phyloP scores from a whole-genome alignment of 2,797 vertebrate species.

The Pseudocheirus occidentalis region DNA sequence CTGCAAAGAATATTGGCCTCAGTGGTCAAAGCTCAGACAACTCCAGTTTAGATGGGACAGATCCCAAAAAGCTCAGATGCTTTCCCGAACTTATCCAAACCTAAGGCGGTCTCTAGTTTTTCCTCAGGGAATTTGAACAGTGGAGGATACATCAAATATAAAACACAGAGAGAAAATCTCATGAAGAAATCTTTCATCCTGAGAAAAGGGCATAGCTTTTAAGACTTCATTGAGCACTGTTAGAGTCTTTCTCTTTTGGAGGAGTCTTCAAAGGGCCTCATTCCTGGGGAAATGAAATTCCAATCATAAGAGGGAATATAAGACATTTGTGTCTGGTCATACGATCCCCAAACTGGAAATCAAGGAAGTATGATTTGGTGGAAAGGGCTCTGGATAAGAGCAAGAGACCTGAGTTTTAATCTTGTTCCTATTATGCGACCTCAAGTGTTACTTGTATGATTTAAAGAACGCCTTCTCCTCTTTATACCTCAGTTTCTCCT shows the following conservation, averaged over 20 bases:
- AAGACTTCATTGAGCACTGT: conserved; percentile 55
- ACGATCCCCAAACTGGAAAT: background rate
- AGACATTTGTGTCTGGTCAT: background rate
- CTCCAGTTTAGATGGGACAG: conserved; percentile 80
- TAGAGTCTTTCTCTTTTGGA: conserved; percentile 45
- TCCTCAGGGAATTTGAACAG: conserved; percentile 76
- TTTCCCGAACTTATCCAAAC: conserved; percentile 76
- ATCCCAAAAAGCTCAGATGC: conserved; percentile 79
- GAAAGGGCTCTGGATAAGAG: background rate
- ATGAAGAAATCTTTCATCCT: conserved; percentile 61
- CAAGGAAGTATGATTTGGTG: background rate
- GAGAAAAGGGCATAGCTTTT: conserved; percentile 42
- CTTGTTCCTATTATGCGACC: background rate
- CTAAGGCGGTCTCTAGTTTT: conserved; percentile 78
- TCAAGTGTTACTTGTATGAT: background rate
- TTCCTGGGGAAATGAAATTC: conserved; percentile 52
- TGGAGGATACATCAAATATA: conserved; percentile 73
- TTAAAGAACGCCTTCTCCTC: background rate
- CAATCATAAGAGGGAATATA: conserved; percentile 41
- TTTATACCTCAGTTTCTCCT: background rate
- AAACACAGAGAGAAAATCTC: conserved; percentile 73
- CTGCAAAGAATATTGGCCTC: conserved; percentile 80
- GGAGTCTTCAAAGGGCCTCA: conserved; percentile 27
- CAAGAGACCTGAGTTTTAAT: background rate
- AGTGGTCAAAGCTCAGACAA: conserved; percentile 78